Conservation (phyloP, 2,888 invertebrate genomes). For the Tortricodes alternella region DNA sequence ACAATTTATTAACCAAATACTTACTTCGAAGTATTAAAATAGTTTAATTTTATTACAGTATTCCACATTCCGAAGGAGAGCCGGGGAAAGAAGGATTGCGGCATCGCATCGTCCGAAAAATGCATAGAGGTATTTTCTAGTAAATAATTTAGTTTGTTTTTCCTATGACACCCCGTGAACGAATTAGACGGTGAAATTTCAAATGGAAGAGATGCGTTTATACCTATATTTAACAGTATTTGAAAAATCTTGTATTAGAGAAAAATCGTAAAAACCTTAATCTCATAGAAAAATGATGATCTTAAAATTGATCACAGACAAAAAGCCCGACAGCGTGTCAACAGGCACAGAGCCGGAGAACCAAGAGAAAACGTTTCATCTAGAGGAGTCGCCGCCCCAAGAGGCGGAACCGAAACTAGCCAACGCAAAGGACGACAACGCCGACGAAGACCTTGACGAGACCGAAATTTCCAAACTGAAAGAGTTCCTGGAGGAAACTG, state of each 20-base stretch:
- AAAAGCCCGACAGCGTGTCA: conserved; percentile 61
- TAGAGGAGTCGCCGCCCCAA: conserved; percentile 45
- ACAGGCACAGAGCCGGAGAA: conserved; percentile 54
- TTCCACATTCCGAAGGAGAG: conserved; percentile 61
- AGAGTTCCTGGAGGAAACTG: conserved; percentile 71
- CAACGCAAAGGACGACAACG: conserved; percentile 61
- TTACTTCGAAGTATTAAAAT: background rate
- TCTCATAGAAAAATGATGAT: too few relatives aligned
- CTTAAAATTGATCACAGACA: conserved; percentile 60
- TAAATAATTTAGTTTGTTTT: too few relatives aligned
- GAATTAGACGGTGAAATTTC: too few relatives aligned
- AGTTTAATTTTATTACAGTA: conserved; percentile 43
- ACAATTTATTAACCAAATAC: too few relatives aligned
- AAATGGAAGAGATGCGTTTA: too few relatives aligned
- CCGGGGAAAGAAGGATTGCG: conserved; percentile 69
- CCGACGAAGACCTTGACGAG: conserved; percentile 68
- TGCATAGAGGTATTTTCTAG: conserved; percentile 65
- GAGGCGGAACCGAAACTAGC: conserved; percentile 57
- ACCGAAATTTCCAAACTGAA: conserved; percentile 65
- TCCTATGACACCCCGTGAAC: too few relatives aligned
- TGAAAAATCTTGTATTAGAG: too few relatives aligned
- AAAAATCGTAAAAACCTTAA: too few relatives aligned
- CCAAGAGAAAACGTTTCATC: conserved; percentile 44
- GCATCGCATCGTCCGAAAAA: conserved; percentile 73
- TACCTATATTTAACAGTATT: too few relatives aligned